phyloP scores from a whole-genome alignment of 2,888 invertebrate genomes.

The Drosophila kokeensis region DNA sequence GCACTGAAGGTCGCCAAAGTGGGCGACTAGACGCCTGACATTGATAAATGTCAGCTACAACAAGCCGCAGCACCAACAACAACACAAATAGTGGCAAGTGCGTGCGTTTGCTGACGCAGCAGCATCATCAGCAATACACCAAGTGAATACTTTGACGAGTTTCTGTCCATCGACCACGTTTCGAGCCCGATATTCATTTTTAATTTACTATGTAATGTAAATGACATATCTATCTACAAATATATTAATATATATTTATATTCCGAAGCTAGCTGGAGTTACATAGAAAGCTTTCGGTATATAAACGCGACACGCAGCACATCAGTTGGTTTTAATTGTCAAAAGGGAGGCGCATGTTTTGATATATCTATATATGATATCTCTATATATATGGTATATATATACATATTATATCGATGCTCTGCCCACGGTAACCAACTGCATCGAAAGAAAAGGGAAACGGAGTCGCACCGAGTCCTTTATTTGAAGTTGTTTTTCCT shows the following conservation, averaged over 20 bases:
- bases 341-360: not conserved
- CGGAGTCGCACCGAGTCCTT: not conserved
- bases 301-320: not conserved
- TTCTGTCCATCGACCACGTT: not conserved
- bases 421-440: not conserved
- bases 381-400: too few relatives aligned
- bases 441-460: not conserved
- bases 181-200: not conserved
- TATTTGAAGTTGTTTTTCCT: not conserved
- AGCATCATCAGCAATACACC: slow-evolving; percentile 5
- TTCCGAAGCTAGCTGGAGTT: not conserved
- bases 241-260: not conserved
- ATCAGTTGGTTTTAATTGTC: not conserved
- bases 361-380: too few relatives aligned
- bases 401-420: not conserved
- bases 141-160: slow-evolving; percentile 16
- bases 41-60: slow-evolving; percentile 73
- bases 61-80: slow-evolving; percentile 19
- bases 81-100: slow-evolving; percentile 17
- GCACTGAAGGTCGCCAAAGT: slow-evolving; percentile 56
- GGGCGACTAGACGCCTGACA: slow-evolving; percentile 65
- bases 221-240: not conserved
- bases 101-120: slow-evolving; percentile 39
- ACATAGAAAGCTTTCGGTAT: not conserved
- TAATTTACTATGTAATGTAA: slow-evolving; percentile 11